Percentiles rank a stretch among this genome's conserved stretches.
Evolutionary conservation across 2,888 invertebrate genomes (phyloP).

Genomic region (Epinotia demarniana): DNA sequence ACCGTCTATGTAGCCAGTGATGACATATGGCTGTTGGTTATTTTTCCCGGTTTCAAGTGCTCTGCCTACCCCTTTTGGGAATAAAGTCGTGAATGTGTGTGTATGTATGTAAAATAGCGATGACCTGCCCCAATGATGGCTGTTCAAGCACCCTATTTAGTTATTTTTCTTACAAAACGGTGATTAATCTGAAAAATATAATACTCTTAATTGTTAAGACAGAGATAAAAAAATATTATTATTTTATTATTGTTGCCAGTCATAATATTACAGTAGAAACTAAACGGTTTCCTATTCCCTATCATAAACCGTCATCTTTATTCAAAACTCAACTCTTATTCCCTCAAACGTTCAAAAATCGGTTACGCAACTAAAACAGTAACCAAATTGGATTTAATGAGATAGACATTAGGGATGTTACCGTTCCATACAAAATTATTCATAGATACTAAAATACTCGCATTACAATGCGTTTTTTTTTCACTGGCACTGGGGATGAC

Average conservation of each 20-base stretch:
- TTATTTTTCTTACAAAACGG: too few species aligned
- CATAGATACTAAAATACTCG: slow-evolving; percentile 83
- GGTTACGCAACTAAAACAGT: slow-evolving; percentile 69
- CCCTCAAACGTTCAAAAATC: slow-evolving; percentile 49
- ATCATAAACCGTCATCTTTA: slow-evolving; percentile 9
- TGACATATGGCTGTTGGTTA: too few species aligned
- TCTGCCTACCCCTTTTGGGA: too few species aligned
- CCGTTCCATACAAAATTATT: slow-evolving; percentile 82
- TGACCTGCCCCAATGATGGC: too few species aligned
- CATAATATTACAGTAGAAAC: background rate
- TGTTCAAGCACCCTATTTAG: too few species aligned
- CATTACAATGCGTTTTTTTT: slow-evolving; percentile 70
- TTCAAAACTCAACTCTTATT: slow-evolving; percentile 22
- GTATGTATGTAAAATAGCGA: too few species aligned
- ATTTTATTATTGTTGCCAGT: background rate
- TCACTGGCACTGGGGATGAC: slow-evolving; percentile 76
- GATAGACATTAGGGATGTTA: slow-evolving; percentile 81
- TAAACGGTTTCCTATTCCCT: background rate
- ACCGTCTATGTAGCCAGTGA: too few species aligned
- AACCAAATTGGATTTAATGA: slow-evolving; percentile 82
- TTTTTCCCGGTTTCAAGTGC: too few species aligned
- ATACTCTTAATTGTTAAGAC: background rate
- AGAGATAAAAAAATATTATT: too few species aligned
- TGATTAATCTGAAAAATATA: background rate
- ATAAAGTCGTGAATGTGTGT: too few species aligned